Evolutionary conservation across 1,140 invertebrate species (phyloP).

Genomic region (Cyclina sinensis): DNA sequence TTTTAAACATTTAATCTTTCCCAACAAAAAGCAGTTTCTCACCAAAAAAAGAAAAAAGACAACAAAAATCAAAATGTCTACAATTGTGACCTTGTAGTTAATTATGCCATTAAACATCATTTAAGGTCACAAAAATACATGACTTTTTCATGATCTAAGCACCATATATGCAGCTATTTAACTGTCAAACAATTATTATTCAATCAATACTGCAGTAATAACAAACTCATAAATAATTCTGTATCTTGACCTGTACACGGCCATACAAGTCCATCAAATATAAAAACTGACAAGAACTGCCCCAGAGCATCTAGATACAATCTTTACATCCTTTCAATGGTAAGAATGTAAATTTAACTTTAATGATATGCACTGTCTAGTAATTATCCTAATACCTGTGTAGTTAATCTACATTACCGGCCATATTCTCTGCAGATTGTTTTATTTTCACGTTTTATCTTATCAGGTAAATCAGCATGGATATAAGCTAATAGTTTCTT

Average conservation of each 20-base stretch:
- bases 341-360: background rate
- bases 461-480: background rate
- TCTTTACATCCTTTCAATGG: background rate
- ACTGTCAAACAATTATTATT: slow-evolving; percentile 37
- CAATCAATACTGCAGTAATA: background rate
- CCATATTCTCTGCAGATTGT: background rate
- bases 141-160: background rate
- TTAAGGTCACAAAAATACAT: background rate
- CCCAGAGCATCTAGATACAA: slow-evolving; percentile 7
- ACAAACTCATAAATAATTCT: slow-evolving; percentile 34
- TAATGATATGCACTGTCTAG: background rate
- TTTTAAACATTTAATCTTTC: too few species aligned
- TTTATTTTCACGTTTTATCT: background rate
- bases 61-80: too few species aligned
- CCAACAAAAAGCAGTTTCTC: too few species aligned
- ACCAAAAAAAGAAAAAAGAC: too few species aligned
- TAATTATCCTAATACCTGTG: slow-evolving; percentile 1
- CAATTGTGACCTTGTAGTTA: too few species aligned
- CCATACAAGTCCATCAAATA: background rate
- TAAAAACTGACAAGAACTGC: slow-evolving; percentile 6
- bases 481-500: too few species aligned
- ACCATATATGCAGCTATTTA: background rate
- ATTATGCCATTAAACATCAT: too few species aligned
- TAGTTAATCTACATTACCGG: background rate
- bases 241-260: background rate